Conservation (phyloP, 2,797 vertebrate species). For the Galago senegalensis region DNA sequence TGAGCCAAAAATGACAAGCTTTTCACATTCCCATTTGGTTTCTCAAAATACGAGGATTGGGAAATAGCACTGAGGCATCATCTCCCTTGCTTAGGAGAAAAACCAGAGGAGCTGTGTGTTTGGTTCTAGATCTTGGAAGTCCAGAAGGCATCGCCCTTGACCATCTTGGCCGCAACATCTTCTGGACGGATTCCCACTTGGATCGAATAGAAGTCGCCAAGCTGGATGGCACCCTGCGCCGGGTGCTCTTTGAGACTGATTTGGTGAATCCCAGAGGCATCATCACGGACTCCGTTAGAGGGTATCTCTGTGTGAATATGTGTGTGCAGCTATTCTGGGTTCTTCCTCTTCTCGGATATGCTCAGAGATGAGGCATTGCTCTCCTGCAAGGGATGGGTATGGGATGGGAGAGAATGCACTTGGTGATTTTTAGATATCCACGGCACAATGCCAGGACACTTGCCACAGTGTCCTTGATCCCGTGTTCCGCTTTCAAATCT, state of each 20-base stretch:
- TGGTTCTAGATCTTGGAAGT: conserved; percentile 92
- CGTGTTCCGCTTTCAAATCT: not conserved
- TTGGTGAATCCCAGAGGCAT: conserved; percentile 96
- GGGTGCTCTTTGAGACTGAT: conserved; percentile 93
- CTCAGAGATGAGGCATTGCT: not conserved
- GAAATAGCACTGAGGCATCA: too few relatives aligned
- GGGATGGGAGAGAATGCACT: not conserved
- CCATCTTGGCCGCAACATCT: conserved; percentile 94
- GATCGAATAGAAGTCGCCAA: conserved; percentile 95
- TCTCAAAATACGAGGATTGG: not conserved
- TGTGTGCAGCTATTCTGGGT: fast-evolving
- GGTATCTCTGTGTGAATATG: conserved; percentile 87
- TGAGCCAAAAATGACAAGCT: not conserved
- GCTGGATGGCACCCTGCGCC: conserved; percentile 94
- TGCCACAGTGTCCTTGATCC: not conserved
- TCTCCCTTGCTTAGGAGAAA: not conserved
- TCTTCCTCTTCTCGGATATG: not conserved
- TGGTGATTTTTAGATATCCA: not conserved
- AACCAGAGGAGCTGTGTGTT: conserved; percentile 28
- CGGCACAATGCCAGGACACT: not conserved
- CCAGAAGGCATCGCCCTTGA: conserved; percentile 96
- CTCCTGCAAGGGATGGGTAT: not conserved
- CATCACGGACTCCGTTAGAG: conserved; percentile 91
- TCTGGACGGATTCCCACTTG: conserved; percentile 96
- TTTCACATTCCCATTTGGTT: not conserved